Percentiles rank a stretch among this genome's conserved stretches.
These are phyloP conservation scores for Linepithema humile DNA, from an alignment of 1,140 invertebrate species.

Conservation along the genomic window DNA sequence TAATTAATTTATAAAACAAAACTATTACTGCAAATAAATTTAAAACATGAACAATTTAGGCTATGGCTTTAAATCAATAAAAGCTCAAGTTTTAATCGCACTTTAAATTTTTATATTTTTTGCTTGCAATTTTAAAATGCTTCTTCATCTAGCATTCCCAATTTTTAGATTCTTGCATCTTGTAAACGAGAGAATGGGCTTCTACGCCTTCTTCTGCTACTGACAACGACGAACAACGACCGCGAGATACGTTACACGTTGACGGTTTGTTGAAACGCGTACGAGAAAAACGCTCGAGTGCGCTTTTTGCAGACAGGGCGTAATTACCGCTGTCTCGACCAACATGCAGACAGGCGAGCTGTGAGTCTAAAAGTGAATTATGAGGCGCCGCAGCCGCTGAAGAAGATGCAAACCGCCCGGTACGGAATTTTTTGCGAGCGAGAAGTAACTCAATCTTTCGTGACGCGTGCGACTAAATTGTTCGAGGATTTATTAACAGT, in stretches of 20 bases:
- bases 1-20: too few relatives aligned
- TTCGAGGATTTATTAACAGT: slow-evolving; percentile 37
- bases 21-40: background rate
- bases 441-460: slow-evolving; percentile 48
- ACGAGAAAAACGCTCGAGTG: slow-evolving; percentile 51
- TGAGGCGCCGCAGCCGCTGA: slow-evolving; percentile 63
- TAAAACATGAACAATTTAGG: background rate
- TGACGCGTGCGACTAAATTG: slow-evolving; percentile 38
- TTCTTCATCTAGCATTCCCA: too few relatives aligned
- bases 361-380: slow-evolving; percentile 80
- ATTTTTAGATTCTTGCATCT: too few relatives aligned
- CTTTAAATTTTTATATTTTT: too few relatives aligned
- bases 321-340: slow-evolving; percentile 55
- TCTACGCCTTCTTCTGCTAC: too few relatives aligned
- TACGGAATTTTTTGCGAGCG: slow-evolving; percentile 19
- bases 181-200: too few relatives aligned
- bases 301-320: slow-evolving; percentile 35
- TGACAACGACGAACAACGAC: background rate
- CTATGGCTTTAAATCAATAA: too few relatives aligned
- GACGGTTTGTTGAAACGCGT: slow-evolving; percentile 55
- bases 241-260: slow-evolving; percentile 15
- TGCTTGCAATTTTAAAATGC: too few relatives aligned
- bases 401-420: slow-evolving; percentile 51
- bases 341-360: slow-evolving; percentile 35
- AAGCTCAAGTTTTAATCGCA: too few relatives aligned